phyloP scores from a whole-genome alignment of 2,113 vertebrate genomes.

The Dipodomys merriami region DNA sequence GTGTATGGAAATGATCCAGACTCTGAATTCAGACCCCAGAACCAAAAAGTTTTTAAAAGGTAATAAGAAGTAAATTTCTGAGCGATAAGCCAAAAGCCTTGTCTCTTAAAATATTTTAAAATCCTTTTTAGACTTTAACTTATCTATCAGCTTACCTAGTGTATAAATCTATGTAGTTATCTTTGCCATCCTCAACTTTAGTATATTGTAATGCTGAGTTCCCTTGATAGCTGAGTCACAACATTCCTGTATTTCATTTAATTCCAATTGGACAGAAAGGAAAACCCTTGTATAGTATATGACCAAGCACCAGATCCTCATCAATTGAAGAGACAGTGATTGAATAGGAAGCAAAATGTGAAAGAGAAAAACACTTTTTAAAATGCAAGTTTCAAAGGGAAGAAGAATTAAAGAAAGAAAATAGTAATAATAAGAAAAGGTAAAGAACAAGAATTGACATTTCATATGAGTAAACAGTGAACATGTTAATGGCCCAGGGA shows the following conservation, averaged over 20 bases:
- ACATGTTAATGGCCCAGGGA: not conserved
- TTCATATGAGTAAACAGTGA: not conserved
- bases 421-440: too few relatives aligned
- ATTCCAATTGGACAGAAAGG: not conserved
- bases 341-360: not conserved
- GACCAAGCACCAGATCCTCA: not conserved
- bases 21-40: too few relatives aligned
- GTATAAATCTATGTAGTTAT: not conserved
- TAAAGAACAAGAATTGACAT: too few relatives aligned
- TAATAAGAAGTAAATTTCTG: not conserved
- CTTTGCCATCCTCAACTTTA: not conserved
- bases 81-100: not conserved
- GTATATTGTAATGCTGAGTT: not conserved
- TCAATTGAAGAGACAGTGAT: not conserved
- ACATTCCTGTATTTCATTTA: constrained; percentile 1
- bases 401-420: too few relatives aligned
- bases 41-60: not conserved
- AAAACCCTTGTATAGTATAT: not conserved
- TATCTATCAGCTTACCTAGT: not conserved
- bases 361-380: not conserved
- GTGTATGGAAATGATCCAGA: not conserved
- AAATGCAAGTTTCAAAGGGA: too few relatives aligned
- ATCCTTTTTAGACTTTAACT: not conserved
- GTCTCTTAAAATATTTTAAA: not conserved
- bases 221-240: not conserved